Conservation (phyloP, 2,888 invertebrate species). For the Melieria omissa region DNA sequence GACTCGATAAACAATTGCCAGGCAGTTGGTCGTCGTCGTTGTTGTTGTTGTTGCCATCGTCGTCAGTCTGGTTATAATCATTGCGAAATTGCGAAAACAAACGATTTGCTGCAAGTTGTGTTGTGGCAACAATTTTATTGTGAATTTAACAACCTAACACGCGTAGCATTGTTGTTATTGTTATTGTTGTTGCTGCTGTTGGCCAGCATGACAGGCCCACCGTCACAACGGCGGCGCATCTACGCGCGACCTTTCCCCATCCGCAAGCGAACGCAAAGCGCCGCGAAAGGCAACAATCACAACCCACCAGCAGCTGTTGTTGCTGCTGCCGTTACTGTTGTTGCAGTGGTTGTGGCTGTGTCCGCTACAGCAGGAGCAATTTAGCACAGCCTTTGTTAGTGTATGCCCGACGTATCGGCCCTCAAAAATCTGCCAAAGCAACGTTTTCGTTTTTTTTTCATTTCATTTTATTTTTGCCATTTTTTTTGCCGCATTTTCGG, state of each 20-base stretch:
- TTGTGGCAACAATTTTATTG: constrained; percentile 46
- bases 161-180: constrained; percentile 35
- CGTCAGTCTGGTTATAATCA: too few species aligned
- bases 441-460: constrained; percentile 5
- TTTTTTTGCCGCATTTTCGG: constrained; percentile 30
- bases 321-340: constrained; percentile 39
- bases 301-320: constrained; percentile 47
- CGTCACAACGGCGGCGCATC: constrained; percentile 19
- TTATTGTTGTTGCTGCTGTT: constrained; percentile 16
- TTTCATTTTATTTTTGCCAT: constrained; percentile 15
- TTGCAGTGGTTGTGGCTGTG: constrained; percentile 35
- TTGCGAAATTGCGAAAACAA: constrained; percentile 31
- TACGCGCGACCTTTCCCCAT: constrained; percentile 22
- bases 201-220: constrained; percentile 24
- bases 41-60: constrained; percentile 15
- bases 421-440: constrained; percentile 40
- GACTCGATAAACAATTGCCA: constrained; percentile 52
- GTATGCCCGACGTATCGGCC: constrained; percentile 39
- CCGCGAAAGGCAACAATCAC: constrained; percentile 5
- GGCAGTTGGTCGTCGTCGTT: constrained; percentile 9
- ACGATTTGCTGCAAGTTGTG: constrained; percentile 16
- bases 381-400: constrained; percentile 53
- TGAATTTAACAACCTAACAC: constrained; percentile 48
- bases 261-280: constrained; percentile 4
- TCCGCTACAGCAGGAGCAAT: constrained; percentile 11